These are phyloP conservation scores for Gambusia holbrooki DNA, from an alignment of 2,113 vertebrate genomes.

Conservation along the genomic window DNA sequence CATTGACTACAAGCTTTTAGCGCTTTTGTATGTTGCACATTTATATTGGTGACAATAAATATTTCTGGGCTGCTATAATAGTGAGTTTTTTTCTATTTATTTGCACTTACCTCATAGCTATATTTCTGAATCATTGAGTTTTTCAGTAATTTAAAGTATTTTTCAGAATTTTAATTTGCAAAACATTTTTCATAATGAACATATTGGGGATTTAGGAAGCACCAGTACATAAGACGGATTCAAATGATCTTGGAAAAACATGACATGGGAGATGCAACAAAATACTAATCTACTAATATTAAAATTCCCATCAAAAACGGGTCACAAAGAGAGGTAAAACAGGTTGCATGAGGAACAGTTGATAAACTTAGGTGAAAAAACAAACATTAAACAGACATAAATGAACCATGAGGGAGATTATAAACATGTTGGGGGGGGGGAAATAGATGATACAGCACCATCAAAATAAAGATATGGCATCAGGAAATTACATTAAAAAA, in stretches of 20 bases:
- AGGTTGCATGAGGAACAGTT: neutral
- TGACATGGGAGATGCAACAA: neutral
- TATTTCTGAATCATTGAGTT: neutral
- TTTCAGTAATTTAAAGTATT: neutral
- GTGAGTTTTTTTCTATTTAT: neutral
- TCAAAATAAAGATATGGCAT: too few species aligned
- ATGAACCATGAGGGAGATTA: neutral
- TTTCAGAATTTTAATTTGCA: neutral
- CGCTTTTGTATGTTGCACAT: conserved; percentile 1
- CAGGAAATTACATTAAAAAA: too few species aligned
- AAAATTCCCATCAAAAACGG: neutral
- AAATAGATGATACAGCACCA: too few species aligned
- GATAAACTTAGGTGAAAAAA: neutral
- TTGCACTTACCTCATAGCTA: neutral
- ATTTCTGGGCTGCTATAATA: neutral
- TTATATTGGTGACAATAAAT: conserved; percentile 2
- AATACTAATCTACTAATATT: neutral
- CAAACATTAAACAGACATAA: neutral
- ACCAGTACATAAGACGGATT: neutral
- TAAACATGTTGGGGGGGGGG: too few species aligned
- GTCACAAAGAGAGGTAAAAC: neutral
- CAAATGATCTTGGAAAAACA: neutral
- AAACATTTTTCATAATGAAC: neutral
- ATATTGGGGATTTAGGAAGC: neutral
- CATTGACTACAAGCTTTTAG: neutral